phyloP scores from a whole-genome alignment of 2,888 invertebrate species.

The Thera obeliscata region DNA sequence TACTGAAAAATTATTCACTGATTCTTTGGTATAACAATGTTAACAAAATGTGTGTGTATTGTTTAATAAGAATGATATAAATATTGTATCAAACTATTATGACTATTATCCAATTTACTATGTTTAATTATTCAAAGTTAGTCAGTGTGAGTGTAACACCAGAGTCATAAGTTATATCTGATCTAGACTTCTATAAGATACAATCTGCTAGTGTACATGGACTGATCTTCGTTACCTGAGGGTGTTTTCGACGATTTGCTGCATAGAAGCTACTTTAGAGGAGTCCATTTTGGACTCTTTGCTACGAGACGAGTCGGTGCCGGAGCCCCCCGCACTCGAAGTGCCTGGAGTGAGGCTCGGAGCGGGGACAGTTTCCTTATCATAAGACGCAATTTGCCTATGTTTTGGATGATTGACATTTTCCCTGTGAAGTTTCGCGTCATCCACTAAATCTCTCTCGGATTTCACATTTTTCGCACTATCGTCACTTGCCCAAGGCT shows the following conservation, averaged over 20 bases:
- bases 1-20: too few species aligned
- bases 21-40: too few species aligned
- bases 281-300: conserved; percentile 78
- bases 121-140: background rate
- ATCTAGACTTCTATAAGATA: conserved; percentile 3
- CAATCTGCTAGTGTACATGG: conserved; percentile 25
- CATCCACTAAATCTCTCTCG: conserved; percentile 80
- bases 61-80: background rate
- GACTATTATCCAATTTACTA: background rate
- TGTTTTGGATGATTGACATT: conserved; percentile 85
- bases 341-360: conserved; percentile 72
- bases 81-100: background rate
- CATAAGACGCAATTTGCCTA: conserved; percentile 84
- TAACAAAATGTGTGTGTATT: background rate
- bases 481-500: conserved; percentile 80
- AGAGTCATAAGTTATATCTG: background rate
- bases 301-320: conserved; percentile 57
- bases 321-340: conserved; percentile 63
- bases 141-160: background rate
- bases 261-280: conserved; percentile 81
- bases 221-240: conserved; percentile 77
- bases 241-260: conserved; percentile 86
- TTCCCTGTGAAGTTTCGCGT: conserved; percentile 84
- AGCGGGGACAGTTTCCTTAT: conserved; percentile 78
- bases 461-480: conserved; percentile 79